A percentile compares a stretch with the other conserved stretches of the same genome.
phyloP scores from a whole-genome alignment of 2,888 invertebrate species.

The Campoplex nolae region DNA sequence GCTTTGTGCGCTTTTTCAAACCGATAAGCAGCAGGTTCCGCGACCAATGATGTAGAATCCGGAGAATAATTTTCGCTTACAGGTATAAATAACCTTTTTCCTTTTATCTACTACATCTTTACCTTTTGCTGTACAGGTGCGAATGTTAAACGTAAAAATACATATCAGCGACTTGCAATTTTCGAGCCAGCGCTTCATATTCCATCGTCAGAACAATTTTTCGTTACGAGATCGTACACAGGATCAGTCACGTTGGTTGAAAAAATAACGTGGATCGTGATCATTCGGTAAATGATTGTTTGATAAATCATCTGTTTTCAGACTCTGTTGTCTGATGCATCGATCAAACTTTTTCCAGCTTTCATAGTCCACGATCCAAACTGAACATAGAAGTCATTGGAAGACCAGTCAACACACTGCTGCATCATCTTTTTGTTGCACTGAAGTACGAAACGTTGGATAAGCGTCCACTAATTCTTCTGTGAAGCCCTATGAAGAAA shows the following conservation, averaged over 20 bases:
- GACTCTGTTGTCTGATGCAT: no score
- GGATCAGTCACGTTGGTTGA: background rate
- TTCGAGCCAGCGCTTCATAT: background rate
- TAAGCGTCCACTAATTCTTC: background rate
- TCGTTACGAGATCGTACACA: background rate
- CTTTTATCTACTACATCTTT: conserved; percentile 19
- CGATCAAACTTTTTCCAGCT: no score
- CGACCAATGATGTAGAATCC: conserved; percentile 30
- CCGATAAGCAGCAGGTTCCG: conserved; percentile 32
- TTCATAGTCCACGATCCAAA: no score
- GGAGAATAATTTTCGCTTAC: conserved; percentile 27
- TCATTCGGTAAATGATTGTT: no score
- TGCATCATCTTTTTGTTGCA: background rate
- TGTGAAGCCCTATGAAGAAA: background rate
- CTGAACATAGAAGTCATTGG: no score
- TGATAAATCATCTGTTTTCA: no score
- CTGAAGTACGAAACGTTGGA: background rate
- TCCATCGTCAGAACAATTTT: background rate
- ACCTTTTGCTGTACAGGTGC: conserved; percentile 25
- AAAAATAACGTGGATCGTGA: no score
- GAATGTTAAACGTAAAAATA: conserved; percentile 19
- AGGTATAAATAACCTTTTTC: conserved; percentile 4
- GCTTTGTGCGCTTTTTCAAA: conserved; percentile 40
- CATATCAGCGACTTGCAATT: background rate
- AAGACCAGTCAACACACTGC: no score